Percentiles rank a stretch among this genome's conserved stretches.
These are phyloP conservation scores for Diarsia rubi DNA, from an alignment of 2,888 invertebrate genomes.

Conservation along the genomic window DNA sequence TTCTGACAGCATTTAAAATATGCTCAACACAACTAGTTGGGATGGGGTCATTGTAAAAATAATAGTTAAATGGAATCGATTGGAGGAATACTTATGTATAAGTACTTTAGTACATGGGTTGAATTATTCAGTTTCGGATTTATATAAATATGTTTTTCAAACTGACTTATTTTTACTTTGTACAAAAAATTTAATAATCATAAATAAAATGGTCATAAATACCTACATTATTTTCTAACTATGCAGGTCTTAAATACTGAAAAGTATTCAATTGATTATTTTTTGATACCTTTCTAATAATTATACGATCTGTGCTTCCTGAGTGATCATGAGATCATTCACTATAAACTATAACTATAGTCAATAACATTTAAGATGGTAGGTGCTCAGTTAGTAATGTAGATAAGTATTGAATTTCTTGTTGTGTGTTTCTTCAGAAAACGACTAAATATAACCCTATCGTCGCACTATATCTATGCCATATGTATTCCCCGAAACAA, in stretches of 20 bases:
- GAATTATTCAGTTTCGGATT: neutral
- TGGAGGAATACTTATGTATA: neutral
- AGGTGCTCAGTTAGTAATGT: neutral
- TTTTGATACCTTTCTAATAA: neutral
- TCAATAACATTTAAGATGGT: neutral
- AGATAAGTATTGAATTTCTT: neutral
- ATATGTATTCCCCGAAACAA: too few species aligned
- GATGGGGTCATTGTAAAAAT: conserved; percentile 67
- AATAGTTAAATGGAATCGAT: conserved; percentile 22
- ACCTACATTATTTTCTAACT: neutral
- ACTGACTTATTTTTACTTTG: neutral
- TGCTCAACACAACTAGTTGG: conserved; percentile 78
- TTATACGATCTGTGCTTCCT: too few species aligned
- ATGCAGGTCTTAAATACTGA: neutral
- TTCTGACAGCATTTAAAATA: conserved; percentile 88
- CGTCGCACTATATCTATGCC: too few species aligned
- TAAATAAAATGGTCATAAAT: too few species aligned
- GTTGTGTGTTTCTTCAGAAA: neutral
- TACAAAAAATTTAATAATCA: too few species aligned
- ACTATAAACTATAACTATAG: neutral
- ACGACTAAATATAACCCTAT: neutral
- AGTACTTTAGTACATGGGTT: neutral
- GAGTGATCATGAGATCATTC: too few species aligned
- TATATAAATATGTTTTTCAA: neutral
- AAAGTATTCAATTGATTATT: neutral